Conservation (phyloP, 2,888 invertebrate species). For the Tipula confusa region DNA sequence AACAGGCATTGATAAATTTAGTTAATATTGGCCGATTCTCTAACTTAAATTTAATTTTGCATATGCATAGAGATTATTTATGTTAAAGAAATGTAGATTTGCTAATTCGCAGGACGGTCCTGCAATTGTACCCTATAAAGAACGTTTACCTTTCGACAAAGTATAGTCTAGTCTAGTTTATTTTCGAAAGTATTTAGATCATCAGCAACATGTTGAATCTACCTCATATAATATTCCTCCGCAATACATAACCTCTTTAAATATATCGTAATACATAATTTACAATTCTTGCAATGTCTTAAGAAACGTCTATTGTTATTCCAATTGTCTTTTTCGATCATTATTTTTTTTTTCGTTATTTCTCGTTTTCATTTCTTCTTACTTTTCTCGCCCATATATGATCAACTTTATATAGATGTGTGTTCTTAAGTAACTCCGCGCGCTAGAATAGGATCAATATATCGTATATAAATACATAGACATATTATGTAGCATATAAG, state of each 20-base stretch:
- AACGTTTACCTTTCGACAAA: too few species aligned
- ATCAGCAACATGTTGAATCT: neutral
- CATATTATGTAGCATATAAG: neutral
- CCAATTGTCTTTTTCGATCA: neutral
- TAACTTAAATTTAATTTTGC: too few species aligned
- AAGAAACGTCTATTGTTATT: neutral
- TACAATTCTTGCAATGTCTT: slow-evolving; percentile 1
- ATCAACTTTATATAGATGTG: neutral
- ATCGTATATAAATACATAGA: too few species aligned
- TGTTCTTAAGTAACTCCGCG: neutral
- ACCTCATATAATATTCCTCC: neutral
- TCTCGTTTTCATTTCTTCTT: neutral
- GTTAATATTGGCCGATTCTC: too few species aligned
- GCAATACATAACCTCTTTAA: neutral
- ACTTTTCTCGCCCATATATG: neutral
- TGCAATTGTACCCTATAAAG: too few species aligned
- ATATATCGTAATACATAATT: neutral
- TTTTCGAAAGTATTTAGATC: neutral
- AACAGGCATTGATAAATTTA: too few species aligned
- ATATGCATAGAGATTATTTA: too few species aligned
- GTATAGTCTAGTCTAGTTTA: too few species aligned
- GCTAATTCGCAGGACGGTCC: too few species aligned
- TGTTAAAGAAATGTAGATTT: too few species aligned
- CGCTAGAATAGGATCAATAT: neutral
- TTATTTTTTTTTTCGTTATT: neutral